Base-by-base conservation (phyloP, 2,113 vertebrate species). In the Neogale vison region DNA sequence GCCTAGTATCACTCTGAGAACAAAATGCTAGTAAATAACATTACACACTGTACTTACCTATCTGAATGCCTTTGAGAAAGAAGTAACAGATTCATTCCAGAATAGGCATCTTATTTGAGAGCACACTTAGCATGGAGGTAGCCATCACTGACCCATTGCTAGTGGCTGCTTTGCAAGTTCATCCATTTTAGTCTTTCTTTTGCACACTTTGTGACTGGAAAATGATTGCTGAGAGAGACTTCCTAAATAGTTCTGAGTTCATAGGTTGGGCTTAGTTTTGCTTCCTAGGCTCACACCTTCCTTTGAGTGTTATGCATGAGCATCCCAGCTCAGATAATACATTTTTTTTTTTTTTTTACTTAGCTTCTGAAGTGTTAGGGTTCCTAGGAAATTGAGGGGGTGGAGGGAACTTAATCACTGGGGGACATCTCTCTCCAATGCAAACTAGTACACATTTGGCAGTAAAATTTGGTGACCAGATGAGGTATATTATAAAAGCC, bases 281-380 rank as follows among this genome's bases (percentile, higher is more conserved):
- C 4, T 59, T 24, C 52, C 0, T 23, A 72, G 15, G 31, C 0
- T 89, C 2, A 47, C 10, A 67, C 0, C 8, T 42, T 47, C 9
- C 36, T 72, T 9, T 72, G 7, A 86, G 4, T 76, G n/a, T 57
- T 42, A 92, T 8, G 2, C 4, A 57, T 0, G 42, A 61, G 7
- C 52, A 80, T 31, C 11, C 21, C 5, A 74, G 21, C 0, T 74
- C 29, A 90, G 92, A 74, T 42, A 79, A 57, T 45, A 9, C 42
- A 57, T n/a, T 63, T 92, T 10, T 72, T 71, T 79, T 47, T 45
- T 8, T 45, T 45, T 47, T 50, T 50, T 72, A 34, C 52, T 83
- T 23, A 39, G 3, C 9, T 55, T 93, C 24, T 17, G 20, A 61
- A 74, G 6, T 7, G 12, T 83, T 89, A 59, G 45, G 7, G 18